Percentiles rank a stretch among this genome's conserved stretches.
phyloP scores from a whole-genome alignment of 2,888 invertebrate species.

The Deroplatys truncata region DNA sequence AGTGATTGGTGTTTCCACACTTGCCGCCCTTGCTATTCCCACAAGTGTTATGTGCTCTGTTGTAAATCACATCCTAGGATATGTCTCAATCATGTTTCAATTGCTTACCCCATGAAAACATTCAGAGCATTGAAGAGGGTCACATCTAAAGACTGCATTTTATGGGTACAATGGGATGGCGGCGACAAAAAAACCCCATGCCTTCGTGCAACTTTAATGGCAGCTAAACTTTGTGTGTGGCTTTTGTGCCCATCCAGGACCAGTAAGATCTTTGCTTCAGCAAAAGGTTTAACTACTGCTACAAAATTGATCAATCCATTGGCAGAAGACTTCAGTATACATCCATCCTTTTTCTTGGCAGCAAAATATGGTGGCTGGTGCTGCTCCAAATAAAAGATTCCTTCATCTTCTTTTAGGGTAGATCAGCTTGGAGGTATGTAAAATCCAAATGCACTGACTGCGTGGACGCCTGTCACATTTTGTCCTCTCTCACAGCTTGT shows the following conservation, averaged over 20 bases:
- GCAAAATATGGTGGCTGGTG: constrained; percentile 29
- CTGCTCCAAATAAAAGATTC: constrained; percentile 25
- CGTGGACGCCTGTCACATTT: background rate
- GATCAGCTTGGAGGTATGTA: background rate
- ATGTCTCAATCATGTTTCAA: constrained; percentile 2
- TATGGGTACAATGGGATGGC: too few relatives aligned
- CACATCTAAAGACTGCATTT: too few relatives aligned
- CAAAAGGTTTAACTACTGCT: background rate
- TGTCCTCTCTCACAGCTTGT: background rate
- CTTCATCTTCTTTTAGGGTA: background rate
- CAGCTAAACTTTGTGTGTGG: too few relatives aligned
- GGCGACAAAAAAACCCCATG: too few relatives aligned
- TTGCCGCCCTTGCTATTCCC: background rate
- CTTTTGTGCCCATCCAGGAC: background rate
- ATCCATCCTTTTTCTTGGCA: constrained; percentile 4
- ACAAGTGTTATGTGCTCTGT: too few relatives aligned
- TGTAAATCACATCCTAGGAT: too few relatives aligned
- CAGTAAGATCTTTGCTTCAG: background rate
- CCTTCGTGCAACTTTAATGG: too few relatives aligned
- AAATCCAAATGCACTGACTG: background rate
- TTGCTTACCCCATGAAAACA: constrained; percentile 10
- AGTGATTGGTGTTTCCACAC: constrained; percentile 16
- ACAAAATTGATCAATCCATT: constrained; percentile 27
- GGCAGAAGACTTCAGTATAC: constrained; percentile 20
- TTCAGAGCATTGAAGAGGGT: too few relatives aligned